Evolutionary conservation across 2,888 invertebrate genomes (phyloP), one percentile per base, ranked within the genome.

Genomic region (Catocala nupta): DNA sequence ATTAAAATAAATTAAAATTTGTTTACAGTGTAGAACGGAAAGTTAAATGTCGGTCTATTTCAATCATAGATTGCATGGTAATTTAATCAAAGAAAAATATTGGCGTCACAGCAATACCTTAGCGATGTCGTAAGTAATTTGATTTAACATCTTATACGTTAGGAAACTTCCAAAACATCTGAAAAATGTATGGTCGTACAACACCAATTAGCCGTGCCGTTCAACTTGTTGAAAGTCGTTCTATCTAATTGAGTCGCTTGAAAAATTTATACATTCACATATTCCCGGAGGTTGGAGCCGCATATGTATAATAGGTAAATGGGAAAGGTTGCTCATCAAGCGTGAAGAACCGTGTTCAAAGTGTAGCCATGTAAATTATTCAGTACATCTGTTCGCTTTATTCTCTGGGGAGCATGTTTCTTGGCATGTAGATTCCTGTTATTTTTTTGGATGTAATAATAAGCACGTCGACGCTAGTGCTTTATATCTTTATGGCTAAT

Each of bases 311-410:
- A 67, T 68, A 75, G 70, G 73, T 65, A 80, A 81, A 75, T 57
- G 51, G 59, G 61, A 68, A 63, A 77, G 68, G 66, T 71, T 63
- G 66, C 80, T 82, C 82, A 78, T 83, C 80, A 81, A 72, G 70
- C 70, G 70, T 59, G 59, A 58, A 71, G 63, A 67, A 71, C 71
- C 72, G 50, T 68, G 76, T 72, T 80, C 81, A 84, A 87, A 87
- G 85, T 84, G 83, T 79, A 71, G 61, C 78, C 77, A 63, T 70
- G 78, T 90, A 83, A 89, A 89, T 88, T 87, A 90, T 90, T 90
- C 85, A 90, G 68, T 73, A 68, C 80, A 72, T 80, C 82, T 83
- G 83, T 83, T 84, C 81, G 78, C 74, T 76, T 69, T 75, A 75
- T 77, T 77, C 85, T 68, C 84, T 48, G 25, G 81, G 72, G 81